Conservation (phyloP, 2,888 invertebrate genomes). For the Caenorhabditis zanzibari region DNA sequence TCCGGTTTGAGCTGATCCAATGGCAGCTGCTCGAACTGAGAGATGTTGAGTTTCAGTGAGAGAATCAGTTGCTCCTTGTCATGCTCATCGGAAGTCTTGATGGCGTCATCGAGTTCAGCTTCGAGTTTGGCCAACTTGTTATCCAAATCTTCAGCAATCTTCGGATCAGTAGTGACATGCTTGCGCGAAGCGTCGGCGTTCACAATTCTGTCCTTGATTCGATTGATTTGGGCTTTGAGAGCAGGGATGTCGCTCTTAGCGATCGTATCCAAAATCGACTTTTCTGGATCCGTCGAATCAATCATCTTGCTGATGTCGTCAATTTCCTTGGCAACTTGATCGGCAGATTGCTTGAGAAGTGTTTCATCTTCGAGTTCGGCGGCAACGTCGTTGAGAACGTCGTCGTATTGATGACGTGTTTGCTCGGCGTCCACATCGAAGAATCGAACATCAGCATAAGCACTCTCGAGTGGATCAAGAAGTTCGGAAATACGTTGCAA, state of each 20-base stretch:
- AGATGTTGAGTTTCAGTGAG: conserved; percentile 64
- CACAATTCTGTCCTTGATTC: conserved; percentile 60
- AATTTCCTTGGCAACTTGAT: conserved; percentile 69
- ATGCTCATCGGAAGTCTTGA: conserved; percentile 62
- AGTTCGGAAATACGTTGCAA: conserved; percentile 75
- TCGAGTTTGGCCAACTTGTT: conserved; percentile 62
- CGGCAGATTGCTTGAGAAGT: conserved; percentile 69
- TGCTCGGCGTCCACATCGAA: conserved; percentile 78
- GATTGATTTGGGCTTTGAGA: conserved; percentile 64
- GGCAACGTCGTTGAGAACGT: conserved; percentile 67
- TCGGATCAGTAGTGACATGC: conserved; percentile 59
- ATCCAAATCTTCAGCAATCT: conserved; percentile 53
- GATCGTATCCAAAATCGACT: conserved; percentile 45
- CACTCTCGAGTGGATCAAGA: conserved; percentile 69
- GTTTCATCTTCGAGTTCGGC: conserved; percentile 70
- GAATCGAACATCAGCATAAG: conserved; percentile 79
- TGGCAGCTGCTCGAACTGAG: conserved; percentile 64
- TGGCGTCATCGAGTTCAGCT: conserved; percentile 62
- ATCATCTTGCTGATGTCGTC: conserved; percentile 54
- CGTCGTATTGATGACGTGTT: conserved; percentile 73
- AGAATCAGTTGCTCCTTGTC: conserved; percentile 68
- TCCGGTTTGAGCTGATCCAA: conserved; percentile 61
- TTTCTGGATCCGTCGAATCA: conserved; percentile 52
- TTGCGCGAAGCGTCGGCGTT: conserved; percentile 58
- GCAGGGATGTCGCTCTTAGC: conserved; percentile 60